Base-by-base conservation (phyloP, 2,113 vertebrate genomes). In the Esox niger region DNA sequence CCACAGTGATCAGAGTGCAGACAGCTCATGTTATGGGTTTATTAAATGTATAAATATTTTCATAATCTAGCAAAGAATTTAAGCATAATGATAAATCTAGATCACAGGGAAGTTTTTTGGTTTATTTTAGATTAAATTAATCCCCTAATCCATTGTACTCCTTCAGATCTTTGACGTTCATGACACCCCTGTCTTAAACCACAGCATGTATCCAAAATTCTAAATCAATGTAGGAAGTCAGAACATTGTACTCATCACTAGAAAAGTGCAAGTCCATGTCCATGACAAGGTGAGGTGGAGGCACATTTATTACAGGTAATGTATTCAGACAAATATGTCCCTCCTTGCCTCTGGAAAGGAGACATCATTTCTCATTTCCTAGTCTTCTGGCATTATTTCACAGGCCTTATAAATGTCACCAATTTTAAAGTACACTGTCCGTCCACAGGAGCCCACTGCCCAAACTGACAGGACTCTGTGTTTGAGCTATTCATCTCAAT, bases 401-500 rank as follows among this genome's bases (percentile, higher is more conserved):
- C 62, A 62, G 70, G 74, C 74, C 76, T 68, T 61, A 68, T 71
- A 79, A 83, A 76, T 65, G 66, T 76, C 71, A 64, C 38, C 47
- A 68, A 52, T 76, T 86, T 82, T 82, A 83, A 82, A 75, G 81
- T 78, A 81, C 73, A 64, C 69, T 31, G 21, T 30, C 31, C 66
- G 63, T 64, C 68, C 32, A 4, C 59, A 84, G 79, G 69, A 81
- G 79, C 64, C 74, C 10, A 1, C 65, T 64, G 64, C 73, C 74
- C 64, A 68, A 76, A 29, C 47, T 79, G 75, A 74, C 73, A 68
- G 69, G 43, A 66, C 49, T 31, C 43, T 68, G 49, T 58, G 64
- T 64, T 52, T 61, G 26, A 69, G 57, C 64, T 47, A 84, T 88
- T 82, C 49, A 73, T 89, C 80, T 81, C 76, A 77, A 85, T 86